Base-by-base conservation (phyloP, 2,888 invertebrate species). In the Phyto melanocephala region DNA sequence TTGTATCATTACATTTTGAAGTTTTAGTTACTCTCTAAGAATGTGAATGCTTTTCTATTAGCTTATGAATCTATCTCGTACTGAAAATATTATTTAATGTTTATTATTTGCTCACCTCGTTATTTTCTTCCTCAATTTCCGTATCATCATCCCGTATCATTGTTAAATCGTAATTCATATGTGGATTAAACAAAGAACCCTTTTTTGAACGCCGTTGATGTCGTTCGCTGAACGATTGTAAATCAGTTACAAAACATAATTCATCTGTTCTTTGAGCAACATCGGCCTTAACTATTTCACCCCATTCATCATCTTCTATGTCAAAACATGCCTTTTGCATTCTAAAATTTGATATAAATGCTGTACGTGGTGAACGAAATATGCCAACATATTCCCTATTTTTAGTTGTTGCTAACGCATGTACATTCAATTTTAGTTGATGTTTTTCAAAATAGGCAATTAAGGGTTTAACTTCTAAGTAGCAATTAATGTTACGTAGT, bases 261-360 rank as follows among this genome's bases (percentile, higher is more conserved):
- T 84, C 83, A 1, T 85, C 81, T 4, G 63, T 71, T 5, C 6
- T n/a, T 1, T 56, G 28, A 11, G 20, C 28, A 17, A 63, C 56
- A 0, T 81, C 68, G 13, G 80, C 33, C 8, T 63, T 54, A 1
- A 89, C 40, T 0, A 85, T 80, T 2, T 85, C 54, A 0, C 87
- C 10, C 91, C 91, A 91, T 11, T 84, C 67, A 0, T 86, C 62
- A 37, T 86, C 85, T 2, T 84, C 84, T 13, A 89, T 84, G 8
- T 88, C 83, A 22, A 85, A 87, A 42, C 86, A 85, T 5, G 88
- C 87, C 3, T 87, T 87, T 8, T 63, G 58, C 2, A 84, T 24
- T 28, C 22, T 47, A 15, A 28, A 0, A 10, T 60, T 45, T 2
- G 1, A 0, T 1, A 17, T 6, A 15, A 52, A 45, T 8, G 33